These are phyloP conservation scores for Carposina sasakii DNA, from an alignment of 1,140 invertebrate genomes.

Conservation along the genomic window DNA sequence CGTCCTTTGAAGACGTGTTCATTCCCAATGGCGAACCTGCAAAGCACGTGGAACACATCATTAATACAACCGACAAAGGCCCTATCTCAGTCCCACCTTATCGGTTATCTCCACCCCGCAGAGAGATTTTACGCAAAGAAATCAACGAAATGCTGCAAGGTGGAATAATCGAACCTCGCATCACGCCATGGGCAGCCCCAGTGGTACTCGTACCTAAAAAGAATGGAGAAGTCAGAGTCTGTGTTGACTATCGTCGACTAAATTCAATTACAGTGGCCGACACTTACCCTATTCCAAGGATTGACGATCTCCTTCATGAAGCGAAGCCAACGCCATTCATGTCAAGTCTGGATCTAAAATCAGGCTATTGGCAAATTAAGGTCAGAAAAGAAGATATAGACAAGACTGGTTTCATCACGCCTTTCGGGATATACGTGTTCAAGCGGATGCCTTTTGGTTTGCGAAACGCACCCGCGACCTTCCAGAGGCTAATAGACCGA, in stretches of 20 bases:
- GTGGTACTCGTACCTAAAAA: conserved; percentile 66
- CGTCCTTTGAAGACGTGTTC: background rate
- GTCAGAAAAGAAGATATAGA: conserved; percentile 37
- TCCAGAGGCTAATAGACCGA: background rate
- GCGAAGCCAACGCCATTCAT: conserved; percentile 45
- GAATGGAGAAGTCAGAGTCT: conserved; percentile 25
- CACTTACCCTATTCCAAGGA: conserved; percentile 66
- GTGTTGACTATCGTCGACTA: conserved; percentile 44
- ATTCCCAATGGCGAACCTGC: background rate
- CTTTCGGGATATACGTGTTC: conserved; percentile 31
- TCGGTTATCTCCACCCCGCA: background rate
- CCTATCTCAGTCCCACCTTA: background rate
- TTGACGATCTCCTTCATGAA: conserved; percentile 57
- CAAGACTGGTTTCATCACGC: conserved; percentile 47
- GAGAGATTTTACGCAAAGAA: background rate
- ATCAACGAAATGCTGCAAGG: conserved; percentile 26
- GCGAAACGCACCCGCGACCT: conserved; percentile 2
- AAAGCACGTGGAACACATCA: background rate
- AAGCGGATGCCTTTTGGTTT: conserved; percentile 24
- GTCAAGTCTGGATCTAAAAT: conserved; percentile 53
- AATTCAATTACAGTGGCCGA: conserved; percentile 40
- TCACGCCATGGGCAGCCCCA: conserved; percentile 57
- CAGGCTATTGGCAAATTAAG: conserved; percentile 60
- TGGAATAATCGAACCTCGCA: conserved; percentile 45
- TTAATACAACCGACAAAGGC: background rate